A percentile compares a stretch with the other conserved stretches of the same genome.
Evolutionary conservation across 2,797 vertebrate genomes (phyloP).

Genomic region (Myotis vivesi): DNA sequence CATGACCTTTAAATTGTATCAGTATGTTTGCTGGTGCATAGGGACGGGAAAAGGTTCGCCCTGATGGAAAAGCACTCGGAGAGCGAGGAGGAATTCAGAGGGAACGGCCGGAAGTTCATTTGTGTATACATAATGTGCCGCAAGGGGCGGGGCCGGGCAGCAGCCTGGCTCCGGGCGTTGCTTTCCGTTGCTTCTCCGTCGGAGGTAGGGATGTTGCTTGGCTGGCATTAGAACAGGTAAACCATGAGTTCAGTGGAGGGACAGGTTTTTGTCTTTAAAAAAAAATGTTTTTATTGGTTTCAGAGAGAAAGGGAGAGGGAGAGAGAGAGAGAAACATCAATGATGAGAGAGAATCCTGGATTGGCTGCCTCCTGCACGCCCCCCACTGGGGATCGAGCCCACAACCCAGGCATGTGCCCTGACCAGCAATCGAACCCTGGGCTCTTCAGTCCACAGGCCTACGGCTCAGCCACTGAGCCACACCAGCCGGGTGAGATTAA

Average conservation of each 20-base stretch:
- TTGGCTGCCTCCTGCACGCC: no score
- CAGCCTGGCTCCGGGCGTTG: neutral
- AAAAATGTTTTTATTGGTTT: no score
- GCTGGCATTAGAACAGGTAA: neutral
- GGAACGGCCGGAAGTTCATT: conserved; percentile 84
- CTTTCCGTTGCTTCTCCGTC: neutral
- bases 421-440: no score
- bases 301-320: no score
- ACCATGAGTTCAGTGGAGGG: neutral
- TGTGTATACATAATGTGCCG: conserved; percentile 84
- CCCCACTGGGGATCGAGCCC: no score
- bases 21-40: conserved; percentile 99
- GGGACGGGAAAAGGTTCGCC: conserved; percentile 92
- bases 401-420: no score
- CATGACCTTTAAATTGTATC: conserved; percentile 99
- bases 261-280: neutral
- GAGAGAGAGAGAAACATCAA: no score
- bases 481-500: neutral
- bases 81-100: conserved; percentile 88
- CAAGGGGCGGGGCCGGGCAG: conserved; percentile 28
- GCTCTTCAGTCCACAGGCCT: no score
- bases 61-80: conserved; percentile 88
- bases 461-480: no score
- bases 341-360: no score
- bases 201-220: neutral